A percentile compares a stretch with the other conserved stretches of the same genome.
Conservation (phyloP, 1,140 invertebrate genomes). For the Drosophila seguyi region DNA sequence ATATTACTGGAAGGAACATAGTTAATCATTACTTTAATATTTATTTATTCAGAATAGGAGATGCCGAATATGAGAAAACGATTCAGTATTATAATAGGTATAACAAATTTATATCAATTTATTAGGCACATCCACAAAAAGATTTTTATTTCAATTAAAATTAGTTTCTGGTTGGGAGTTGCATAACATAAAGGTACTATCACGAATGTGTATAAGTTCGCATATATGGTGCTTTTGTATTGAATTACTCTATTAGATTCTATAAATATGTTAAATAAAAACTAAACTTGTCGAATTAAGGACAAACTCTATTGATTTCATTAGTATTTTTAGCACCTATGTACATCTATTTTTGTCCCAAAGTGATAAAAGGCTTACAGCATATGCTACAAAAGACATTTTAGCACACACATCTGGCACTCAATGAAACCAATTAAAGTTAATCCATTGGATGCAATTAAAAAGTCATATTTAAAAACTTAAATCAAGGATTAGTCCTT, state of each 20-base stretch:
- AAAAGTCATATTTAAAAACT: too few relatives aligned
- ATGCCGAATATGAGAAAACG: neutral
- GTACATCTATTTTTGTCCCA: neutral
- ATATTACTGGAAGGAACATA: constrained; percentile 53
- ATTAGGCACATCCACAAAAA: neutral
- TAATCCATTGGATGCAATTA: neutral
- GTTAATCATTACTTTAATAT: neutral
- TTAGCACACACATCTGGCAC: neutral
- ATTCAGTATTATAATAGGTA: neutral
- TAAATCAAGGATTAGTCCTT: constrained; percentile 1
- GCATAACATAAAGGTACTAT: neutral
- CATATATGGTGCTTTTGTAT: neutral
- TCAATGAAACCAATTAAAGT: neutral
- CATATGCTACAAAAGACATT: neutral
- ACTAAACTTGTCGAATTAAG: constrained; percentile 1
- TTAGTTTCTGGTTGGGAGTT: neutral
- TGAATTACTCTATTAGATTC: neutral
- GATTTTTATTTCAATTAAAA: neutral
- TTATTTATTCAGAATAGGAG: neutral
- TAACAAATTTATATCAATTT: neutral
- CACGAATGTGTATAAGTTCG: neutral
- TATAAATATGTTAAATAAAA: neutral
- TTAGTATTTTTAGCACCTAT: neutral
- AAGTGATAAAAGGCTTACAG: constrained; percentile 1
- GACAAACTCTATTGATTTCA: constrained; percentile 6